Base-by-base conservation (phyloP, 2,888 invertebrate genomes). In the Netelia inedita region DNA sequence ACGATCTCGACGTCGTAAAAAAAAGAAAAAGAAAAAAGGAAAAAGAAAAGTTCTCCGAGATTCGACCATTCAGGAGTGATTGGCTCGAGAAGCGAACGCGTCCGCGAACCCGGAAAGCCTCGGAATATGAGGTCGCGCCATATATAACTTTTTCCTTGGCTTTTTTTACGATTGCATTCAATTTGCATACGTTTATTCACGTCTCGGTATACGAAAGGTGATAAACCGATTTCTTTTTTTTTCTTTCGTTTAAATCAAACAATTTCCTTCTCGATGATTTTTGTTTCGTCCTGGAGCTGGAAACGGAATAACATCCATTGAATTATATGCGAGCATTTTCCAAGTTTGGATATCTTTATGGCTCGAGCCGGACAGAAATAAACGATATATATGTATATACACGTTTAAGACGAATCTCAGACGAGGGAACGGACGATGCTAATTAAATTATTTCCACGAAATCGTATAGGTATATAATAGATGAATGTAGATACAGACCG, bases 381-480 rank as follows among this genome's bases (percentile, higher is more conserved):
- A 28, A 28, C 28, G 28, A 28, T 28, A 28, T 28, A 28, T 28
- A 11, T 66, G 11, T 6, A 23, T 55, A 55, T 11, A 57, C 5
- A 21, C 57, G 16, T 75, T 63, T 57, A 10, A 65, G 46, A 61
- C 19, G 61, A 81, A 65, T 75, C 75, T 63, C 55, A 55, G 69
- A 16, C 61, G 46, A 19, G 57, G n/a, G 65, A 28, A 71, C 55
- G 10, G 55, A 75, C 35, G 46, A 43, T 43, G 11, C 41, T 46
- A 69, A 82, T 76, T 75, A 55, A 71, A 75, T 82, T 82, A 82
- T 82, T 71, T 46, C 59, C 14, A 21, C 19, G 50, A 41, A 46
- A 68, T 41, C 28, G 16, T 53, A 59, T 35, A 75, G 53, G 6
- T 66, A 66, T 55, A 65, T 50, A 11, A 23, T 50, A 50, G 19